phyloP scores from a whole-genome alignment of 2,113 vertebrate species.

The Hoplias malabaricus region DNA sequence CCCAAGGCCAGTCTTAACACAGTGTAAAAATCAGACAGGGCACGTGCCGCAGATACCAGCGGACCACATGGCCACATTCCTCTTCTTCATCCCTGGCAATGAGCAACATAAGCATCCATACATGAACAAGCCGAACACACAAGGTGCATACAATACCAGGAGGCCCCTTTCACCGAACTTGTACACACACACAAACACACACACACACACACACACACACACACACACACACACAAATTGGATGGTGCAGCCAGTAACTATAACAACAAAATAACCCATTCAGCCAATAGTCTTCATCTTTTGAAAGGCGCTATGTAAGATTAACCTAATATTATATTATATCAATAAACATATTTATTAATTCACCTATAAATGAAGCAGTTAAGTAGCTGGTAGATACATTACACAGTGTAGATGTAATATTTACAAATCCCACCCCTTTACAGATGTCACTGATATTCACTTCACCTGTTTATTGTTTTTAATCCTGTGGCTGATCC shows the following conservation, averaged over 20 bases:
- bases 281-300: not conserved
- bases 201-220: not conserved
- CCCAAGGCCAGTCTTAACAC: conserved; percentile 55
- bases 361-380: not conserved
- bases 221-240: not conserved
- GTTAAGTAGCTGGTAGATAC: not conserved
- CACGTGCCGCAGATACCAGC: not conserved
- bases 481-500: too few species aligned
- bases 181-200: not conserved
- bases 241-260: not conserved
- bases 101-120: not conserved
- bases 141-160: not conserved
- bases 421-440: conserved; percentile 44
- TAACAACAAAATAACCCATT: not conserved
- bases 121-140: not conserved
- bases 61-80: not conserved
- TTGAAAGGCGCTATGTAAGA: too few species aligned
- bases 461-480: too few species aligned
- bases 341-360: too few species aligned
- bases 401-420: conserved; percentile 15
- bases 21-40: conserved; percentile 38
- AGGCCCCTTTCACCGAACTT: not conserved
- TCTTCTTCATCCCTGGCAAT: conserved; percentile 1
- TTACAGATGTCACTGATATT: too few species aligned
- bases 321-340: too few species aligned